phyloP scores from a whole-genome alignment of 1,140 invertebrate genomes.

The Panagrolaimus sp. region DNA sequence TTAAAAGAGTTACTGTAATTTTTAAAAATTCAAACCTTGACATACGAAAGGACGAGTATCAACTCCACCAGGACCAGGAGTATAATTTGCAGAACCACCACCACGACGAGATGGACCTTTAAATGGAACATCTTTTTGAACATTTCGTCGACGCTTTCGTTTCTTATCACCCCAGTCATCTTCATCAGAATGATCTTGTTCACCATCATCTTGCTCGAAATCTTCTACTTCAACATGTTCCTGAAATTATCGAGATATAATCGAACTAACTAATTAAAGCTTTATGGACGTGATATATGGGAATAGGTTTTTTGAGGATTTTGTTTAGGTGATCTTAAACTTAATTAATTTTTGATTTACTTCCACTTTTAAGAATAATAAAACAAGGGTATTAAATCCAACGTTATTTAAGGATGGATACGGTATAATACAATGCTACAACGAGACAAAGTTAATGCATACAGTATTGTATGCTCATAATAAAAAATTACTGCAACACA shows the following conservation, averaged over 20 bases:
- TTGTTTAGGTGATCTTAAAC: background rate
- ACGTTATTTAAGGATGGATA: no score
- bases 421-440: no score
- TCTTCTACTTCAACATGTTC: conserved; percentile 28
- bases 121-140: conserved; percentile 1
- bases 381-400: no score
- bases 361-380: no score
- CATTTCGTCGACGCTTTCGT: conserved; percentile 27
- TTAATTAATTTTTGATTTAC: no score
- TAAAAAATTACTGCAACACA: no score
- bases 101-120: conserved; percentile 3
- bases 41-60: conserved; percentile 24
- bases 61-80: background rate
- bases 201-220: conserved; percentile 27
- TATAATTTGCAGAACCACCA: conserved; percentile 7
- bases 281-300: background rate
- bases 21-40: conserved; percentile 25
- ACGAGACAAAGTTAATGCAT: no score
- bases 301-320: background rate
- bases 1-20: background rate
- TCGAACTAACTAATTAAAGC: background rate
- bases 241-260: background rate
- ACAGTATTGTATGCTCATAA: no score
- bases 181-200: conserved; percentile 30
- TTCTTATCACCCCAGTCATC: conserved; percentile 36